Conservation (phyloP, 2,113 vertebrate species). For the Leptobrachium leishanense region DNA sequence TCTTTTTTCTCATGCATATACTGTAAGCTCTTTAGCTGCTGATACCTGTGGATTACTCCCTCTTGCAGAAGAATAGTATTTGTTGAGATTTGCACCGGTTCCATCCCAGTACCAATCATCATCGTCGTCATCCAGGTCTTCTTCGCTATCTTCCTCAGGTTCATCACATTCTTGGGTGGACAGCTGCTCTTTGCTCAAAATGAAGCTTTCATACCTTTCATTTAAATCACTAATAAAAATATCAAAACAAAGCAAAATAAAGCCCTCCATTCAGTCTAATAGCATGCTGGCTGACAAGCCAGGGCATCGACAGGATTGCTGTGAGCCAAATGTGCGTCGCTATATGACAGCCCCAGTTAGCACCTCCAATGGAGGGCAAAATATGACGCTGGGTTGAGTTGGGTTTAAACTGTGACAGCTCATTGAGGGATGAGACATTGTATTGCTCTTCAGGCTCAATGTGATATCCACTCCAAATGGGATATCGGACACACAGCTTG, state of each 20-base stretch:
- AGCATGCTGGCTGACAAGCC: too few species aligned
- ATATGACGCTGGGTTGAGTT: too few species aligned
- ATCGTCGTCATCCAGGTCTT: constrained; percentile 49
- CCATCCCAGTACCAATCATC: constrained; percentile 75
- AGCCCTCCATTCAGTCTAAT: background rate
- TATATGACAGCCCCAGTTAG: too few species aligned
- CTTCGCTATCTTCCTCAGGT: constrained; percentile 46
- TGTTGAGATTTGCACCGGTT: constrained; percentile 65
- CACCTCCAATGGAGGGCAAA: too few species aligned
- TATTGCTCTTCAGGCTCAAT: too few species aligned
- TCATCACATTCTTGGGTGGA: background rate
- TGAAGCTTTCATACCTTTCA: constrained; percentile 33
- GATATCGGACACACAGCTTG: too few species aligned
- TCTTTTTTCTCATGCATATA: background rate
- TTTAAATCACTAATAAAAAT: background rate
- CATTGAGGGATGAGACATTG: too few species aligned
- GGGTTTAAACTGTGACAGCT: too few species aligned
- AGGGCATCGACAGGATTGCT: too few species aligned
- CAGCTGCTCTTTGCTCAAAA: constrained; percentile 19
- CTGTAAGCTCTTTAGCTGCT: too few species aligned
- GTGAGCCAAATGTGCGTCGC: too few species aligned
- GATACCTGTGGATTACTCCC: constrained; percentile 74
- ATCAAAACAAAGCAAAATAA: background rate
- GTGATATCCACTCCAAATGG: too few species aligned
- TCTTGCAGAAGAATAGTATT: constrained; percentile 58